phyloP scores from a whole-genome alignment of 2,113 vertebrate genomes.

The Tonatia bakeri region DNA sequence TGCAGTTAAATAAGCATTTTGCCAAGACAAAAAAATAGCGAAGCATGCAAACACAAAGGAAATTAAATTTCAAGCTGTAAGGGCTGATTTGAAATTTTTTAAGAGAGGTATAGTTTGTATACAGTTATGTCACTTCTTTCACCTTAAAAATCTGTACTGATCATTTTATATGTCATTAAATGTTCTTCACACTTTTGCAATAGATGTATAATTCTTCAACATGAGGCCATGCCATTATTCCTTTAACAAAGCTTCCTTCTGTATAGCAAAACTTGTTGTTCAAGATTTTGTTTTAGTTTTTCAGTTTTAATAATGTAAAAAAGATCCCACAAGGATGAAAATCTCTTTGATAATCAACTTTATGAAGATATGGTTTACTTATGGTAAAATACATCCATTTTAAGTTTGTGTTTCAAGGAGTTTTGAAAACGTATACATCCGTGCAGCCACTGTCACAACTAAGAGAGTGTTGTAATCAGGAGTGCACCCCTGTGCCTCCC shows the following conservation, averaged over 20 bases:
- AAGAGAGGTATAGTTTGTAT: not conserved
- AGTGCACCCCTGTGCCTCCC: not conserved
- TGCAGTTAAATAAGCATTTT: conserved; percentile 24
- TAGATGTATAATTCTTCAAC: not conserved
- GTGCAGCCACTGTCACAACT: not conserved
- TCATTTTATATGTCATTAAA: conserved; percentile 6
- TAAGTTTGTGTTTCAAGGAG: conserved; percentile 5
- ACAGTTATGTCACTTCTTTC: not conserved
- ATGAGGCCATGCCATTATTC: not conserved
- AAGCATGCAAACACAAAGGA: not conserved
- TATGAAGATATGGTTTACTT: not conserved
- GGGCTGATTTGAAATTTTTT: not conserved
- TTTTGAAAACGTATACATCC: not conserved
- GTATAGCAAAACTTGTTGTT: not conserved
- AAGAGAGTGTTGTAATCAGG: not conserved
- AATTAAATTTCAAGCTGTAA: conserved; percentile 28
- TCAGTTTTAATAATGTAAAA: conserved; percentile 1
- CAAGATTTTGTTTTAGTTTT: not conserved
- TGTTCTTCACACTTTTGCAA: not conserved
- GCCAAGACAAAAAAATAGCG: not conserved
- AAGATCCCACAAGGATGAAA: not conserved
- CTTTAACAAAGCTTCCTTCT: not conserved
- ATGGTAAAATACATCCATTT: not conserved
- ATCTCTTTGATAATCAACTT: not conserved
- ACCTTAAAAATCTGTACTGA: not conserved